Conservation (phyloP, 1,140 invertebrate species). For the Rhyzopertha dominica region DNA sequence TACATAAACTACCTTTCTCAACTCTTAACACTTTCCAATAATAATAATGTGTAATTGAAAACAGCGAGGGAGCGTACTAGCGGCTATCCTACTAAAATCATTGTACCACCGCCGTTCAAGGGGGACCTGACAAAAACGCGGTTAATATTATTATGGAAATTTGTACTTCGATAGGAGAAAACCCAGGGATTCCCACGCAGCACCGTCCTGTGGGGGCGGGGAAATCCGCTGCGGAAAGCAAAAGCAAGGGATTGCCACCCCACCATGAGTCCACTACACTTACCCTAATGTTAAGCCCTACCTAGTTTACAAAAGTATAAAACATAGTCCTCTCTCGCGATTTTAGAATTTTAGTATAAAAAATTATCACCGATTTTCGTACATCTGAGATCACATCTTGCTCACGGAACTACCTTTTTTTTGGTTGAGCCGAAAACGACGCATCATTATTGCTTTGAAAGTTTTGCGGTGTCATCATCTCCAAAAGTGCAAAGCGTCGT, state of each 20-base stretch:
- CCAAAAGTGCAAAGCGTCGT: no score
- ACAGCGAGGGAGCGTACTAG: constrained; percentile 42
- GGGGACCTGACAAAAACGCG: constrained; percentile 29
- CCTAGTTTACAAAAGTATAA: no score
- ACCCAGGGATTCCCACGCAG: constrained; percentile 1
- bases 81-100: constrained; percentile 18
- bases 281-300: no score
- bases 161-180: constrained; percentile 42
- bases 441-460: no score
- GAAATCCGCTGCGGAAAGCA: constrained; percentile 24
- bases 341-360: no score
- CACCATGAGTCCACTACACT: constrained; percentile 31
- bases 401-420: no score
- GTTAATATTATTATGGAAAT: constrained; percentile 32
- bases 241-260: constrained; percentile 31
- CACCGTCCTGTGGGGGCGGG: constrained; percentile 20
- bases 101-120: constrained; percentile 19
- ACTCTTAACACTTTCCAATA: constrained; percentile 44
- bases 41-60: constrained; percentile 42
- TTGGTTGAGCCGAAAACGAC: no score
- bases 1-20: constrained; percentile 43
- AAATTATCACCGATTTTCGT: no score
- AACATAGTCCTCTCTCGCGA: no score
- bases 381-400: no score
- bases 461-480: no score